These are phyloP conservation scores for Anguilla japonica DNA, from an alignment of 2,113 vertebrate genomes.

Conservation along the genomic window DNA sequence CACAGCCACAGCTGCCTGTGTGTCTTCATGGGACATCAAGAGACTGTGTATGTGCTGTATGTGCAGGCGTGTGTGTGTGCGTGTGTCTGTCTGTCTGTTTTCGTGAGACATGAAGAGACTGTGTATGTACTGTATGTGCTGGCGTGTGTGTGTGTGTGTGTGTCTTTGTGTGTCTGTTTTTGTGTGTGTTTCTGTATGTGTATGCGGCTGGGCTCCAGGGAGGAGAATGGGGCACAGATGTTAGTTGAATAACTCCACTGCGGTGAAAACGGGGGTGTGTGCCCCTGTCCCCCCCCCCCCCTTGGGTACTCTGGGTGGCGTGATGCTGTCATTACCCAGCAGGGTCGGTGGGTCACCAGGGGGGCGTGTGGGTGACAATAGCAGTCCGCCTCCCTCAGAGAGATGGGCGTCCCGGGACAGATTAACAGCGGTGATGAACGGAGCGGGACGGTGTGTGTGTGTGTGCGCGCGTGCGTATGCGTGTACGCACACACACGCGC, in stretches of 20 bases:
- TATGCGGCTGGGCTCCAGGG: slow-evolving; percentile 36
- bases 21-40: neutral
- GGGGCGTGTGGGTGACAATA: neutral
- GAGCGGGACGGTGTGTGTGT: neutral
- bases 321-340: neutral
- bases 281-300: too few species aligned
- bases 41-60: neutral
- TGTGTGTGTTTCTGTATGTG: slow-evolving; percentile 20
- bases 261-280: neutral
- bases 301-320: neutral
- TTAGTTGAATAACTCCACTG: slow-evolving; percentile 23
- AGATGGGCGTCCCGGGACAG: neutral
- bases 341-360: neutral
- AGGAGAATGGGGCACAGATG: slow-evolving; percentile 36
- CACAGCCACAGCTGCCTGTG: neutral
- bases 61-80: slow-evolving; percentile 27
- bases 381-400: neutral
- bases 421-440: neutral
- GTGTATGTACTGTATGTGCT: slow-evolving; percentile 18
- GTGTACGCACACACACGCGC: too few species aligned
- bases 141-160: slow-evolving; percentile 26
- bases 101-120: neutral
- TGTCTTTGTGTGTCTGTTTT: slow-evolving; percentile 15
- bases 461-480: too few species aligned
- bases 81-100: slow-evolving; percentile 16